These are phyloP conservation scores for Scelioninae gen. 1 DNA, from an alignment of 2,888 invertebrate species.

Conservation along the genomic window DNA sequence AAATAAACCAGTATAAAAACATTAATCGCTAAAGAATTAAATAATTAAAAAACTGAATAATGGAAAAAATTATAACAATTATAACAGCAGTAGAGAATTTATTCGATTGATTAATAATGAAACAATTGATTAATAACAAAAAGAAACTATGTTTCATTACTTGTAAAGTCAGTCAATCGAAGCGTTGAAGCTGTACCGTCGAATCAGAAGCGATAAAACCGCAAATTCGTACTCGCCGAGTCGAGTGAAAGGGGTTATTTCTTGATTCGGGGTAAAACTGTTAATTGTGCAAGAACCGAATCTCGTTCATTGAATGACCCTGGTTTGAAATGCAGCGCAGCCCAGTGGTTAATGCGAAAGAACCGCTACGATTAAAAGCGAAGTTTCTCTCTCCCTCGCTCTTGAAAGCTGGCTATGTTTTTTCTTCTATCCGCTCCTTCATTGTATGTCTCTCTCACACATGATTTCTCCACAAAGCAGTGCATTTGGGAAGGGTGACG, in stretches of 20 bases:
- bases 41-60: no score
- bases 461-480: not conserved
- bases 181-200: conserved; percentile 4
- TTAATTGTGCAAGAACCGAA: conserved; percentile 52
- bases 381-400: not conserved
- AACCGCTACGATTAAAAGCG: conserved; percentile 65
- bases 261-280: conserved; percentile 48
- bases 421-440: not conserved
- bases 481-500: conserved; percentile 41
- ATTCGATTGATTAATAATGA: no score
- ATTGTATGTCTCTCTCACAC: not conserved
- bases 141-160: not conserved
- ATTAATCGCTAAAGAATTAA: no score
- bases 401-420: not conserved
- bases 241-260: conserved; percentile 53
- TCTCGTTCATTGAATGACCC: conserved; percentile 38
- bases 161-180: conserved; percentile 5
- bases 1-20: no score
- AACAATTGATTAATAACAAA: no score
- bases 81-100: no score
- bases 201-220: conserved; percentile 28
- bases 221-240: conserved; percentile 33
- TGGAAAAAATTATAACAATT: no score
- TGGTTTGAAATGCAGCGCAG: conserved; percentile 41
- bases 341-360: conserved; percentile 37